Base-by-base conservation (phyloP, 2,113 vertebrate species). In the Nycticryphes semicollaris region DNA sequence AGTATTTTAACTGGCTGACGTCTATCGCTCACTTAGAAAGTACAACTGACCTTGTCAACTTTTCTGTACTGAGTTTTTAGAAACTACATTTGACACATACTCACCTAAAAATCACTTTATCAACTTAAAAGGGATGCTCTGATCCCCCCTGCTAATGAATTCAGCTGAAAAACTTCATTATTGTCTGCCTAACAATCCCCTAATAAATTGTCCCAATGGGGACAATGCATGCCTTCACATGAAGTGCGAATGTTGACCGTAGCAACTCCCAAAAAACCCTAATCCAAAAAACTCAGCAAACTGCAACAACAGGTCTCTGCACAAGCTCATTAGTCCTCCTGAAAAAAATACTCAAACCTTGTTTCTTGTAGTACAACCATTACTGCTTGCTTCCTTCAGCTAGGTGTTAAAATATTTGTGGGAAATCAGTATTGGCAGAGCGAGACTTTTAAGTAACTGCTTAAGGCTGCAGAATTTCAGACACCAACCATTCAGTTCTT, bases 391-490 rank as follows among this genome's bases (percentile, higher is more conserved):
- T 69, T 90, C 37, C 37, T 94, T 91, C 69, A 74, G 15, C 62
- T 10, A 74, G 28, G 10, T 31, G 48, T 47, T 47, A 47, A 91
- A 86, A 80, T 12, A 83, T 67, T 80, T 83, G 50, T 28, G 63
- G 67, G 79, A 87, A 88, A 66, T 43, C 37, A 73, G 54, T 5
- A 86, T 41, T 18, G 72, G 31, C 39, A 64, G 16, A 66, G 12
- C 0, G 3, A 86, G 14, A 19, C 54, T 74, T 89, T 68, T 47
- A 68, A 64, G 20, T 37, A 59, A 83, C 54, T 51, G 39, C 45
- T 95, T 30, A 81, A 78, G 50, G 68, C 60, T 72, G 56, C 51
- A 81, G 47, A 88, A 93, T 63, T 72, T 84, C 84, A 51, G 64
- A 90, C 45, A 57, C 12, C 81, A 87, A 56, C 53, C 69, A 56